phyloP scores from a whole-genome alignment of 2,113 vertebrate species.

The Bubo bubo region DNA sequence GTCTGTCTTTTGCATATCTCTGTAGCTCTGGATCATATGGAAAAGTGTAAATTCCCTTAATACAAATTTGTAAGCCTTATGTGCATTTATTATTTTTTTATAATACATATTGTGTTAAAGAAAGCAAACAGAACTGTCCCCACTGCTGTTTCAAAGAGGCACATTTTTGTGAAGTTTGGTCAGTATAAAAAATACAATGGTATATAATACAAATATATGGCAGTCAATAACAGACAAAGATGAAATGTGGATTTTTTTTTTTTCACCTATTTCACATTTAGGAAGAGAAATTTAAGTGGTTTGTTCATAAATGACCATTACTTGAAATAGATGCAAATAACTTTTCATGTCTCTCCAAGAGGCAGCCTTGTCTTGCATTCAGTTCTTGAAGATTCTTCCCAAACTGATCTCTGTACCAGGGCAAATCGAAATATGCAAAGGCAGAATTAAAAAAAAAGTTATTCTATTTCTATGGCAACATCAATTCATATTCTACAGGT shows the following conservation, averaged over 20 bases:
- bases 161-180: not conserved
- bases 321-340: not conserved
- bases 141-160: not conserved
- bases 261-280: not conserved
- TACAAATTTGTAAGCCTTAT: not conserved
- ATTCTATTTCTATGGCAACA: slow-evolving; percentile 85
- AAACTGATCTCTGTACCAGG: slow-evolving; percentile 8
- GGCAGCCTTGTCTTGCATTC: not conserved
- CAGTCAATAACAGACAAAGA: not conserved
- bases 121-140: not conserved
- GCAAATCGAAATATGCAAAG: slow-evolving; percentile 61
- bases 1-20: not conserved
- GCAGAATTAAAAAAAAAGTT: slow-evolving; percentile 33
- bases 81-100: not conserved
- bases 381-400: not conserved
- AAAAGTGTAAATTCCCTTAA: not conserved
- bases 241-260: not conserved
- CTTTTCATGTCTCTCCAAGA: not conserved
- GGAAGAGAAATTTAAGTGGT: not conserved
- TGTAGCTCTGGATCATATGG: not conserved
- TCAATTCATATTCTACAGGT: slow-evolving; percentile 87
- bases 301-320: not conserved
- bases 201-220: not conserved
- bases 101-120: not conserved
- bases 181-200: not conserved